Evolutionary conservation across 64 coral and sea anemone species (phyloP), one percentile per base, ranked within the genome.

Genomic region (Catalaphyllia jardinei): DNA sequence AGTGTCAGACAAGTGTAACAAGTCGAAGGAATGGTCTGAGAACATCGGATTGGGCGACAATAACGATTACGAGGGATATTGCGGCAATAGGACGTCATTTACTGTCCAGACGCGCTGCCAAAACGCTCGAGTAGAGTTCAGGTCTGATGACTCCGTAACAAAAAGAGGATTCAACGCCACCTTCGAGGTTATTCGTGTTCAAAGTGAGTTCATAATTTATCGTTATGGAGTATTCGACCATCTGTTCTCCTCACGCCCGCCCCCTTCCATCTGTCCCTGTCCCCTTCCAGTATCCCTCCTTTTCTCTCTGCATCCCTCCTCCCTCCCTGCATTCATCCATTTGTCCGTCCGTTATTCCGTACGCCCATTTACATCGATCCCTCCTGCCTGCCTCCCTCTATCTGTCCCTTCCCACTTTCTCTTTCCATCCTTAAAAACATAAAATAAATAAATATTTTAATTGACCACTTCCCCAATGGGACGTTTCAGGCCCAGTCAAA

Each of bases 101-200:
- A 87, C 62, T 60, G 84, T 96, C 46, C 90, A 88, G 1, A 93
- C 95, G 11, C 79, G 30, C 22, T 96, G 95, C 49, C 87, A 92
- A 24, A 57, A 55, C 16, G 88, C 93, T 57, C 72, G 39, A 2
- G 25, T 96, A 7, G 79, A 67, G 24, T 96, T 96, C 28, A 80
- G 50, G 13, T 81, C 82, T 30, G 95, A 96, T 28, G 95, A 96
- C 72, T 93, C 95, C 0, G 2, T 61, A 31, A 96, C 95, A 17
- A 10, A 31, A 57, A 33, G 61, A 65, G 95, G 95, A n/a, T 96
- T 96, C 22, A 96, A 96, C 64, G 95, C 92, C 2, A 82, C 74
- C 18, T 96, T 90, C 54, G 50, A 79, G 79, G 62, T 93, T 11
- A 82, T 90, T 51, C 61, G 63, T 31, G 73, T 89, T 12, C 62